phyloP scores from a whole-genome alignment of 1,140 invertebrate species.

The Dolichoris vasculosae region DNA sequence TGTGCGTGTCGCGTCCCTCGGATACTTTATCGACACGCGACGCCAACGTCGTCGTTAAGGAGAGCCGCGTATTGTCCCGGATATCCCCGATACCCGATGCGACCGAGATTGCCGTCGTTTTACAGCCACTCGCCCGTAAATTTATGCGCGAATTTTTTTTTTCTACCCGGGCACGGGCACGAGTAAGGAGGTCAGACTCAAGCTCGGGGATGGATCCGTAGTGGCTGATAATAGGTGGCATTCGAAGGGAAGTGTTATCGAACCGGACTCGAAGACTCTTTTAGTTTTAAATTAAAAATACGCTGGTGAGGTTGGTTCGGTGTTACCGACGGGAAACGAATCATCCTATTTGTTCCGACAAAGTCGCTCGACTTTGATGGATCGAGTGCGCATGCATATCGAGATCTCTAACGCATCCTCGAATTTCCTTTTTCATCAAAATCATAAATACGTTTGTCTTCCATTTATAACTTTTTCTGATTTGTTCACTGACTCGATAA shows the following conservation, averaged over 20 bases:
- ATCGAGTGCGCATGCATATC: background rate
- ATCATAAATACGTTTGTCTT: background rate
- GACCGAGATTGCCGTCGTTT: background rate
- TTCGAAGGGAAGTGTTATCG: background rate
- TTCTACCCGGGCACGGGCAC: too few relatives aligned
- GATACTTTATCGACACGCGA: background rate
- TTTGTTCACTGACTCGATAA: background rate
- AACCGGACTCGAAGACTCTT: background rate
- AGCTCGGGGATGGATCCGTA: too few relatives aligned
- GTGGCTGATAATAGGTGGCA: background rate
- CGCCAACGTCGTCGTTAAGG: background rate
- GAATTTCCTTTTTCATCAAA: background rate
- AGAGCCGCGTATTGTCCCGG: background rate
- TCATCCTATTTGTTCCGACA: background rate
- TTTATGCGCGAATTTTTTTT: slow-evolving; percentile 2
- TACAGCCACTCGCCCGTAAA: background rate
- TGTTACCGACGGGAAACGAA: background rate
- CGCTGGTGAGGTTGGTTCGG: too few relatives aligned
- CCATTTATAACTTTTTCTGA: background rate
- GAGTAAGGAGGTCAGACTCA: background rate
- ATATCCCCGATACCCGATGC: background rate
- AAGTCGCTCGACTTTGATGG: background rate
- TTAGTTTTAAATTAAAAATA: background rate
- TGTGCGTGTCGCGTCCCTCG: background rate
- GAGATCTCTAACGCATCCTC: background rate